phyloP scores from a whole-genome alignment of 2,113 vertebrate species.

The Psittacula cyanocephala region DNA sequence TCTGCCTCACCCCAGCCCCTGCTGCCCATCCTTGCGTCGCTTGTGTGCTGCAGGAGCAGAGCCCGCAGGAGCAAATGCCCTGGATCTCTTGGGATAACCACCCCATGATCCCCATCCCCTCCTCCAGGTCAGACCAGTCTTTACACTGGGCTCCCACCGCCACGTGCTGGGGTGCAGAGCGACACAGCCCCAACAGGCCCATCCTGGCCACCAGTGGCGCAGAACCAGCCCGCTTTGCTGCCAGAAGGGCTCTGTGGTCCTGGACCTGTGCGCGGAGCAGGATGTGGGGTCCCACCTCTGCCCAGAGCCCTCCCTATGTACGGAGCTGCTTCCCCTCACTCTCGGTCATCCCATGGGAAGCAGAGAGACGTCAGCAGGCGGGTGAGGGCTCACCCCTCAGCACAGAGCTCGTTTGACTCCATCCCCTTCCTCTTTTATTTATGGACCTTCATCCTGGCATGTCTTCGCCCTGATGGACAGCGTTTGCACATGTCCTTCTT shows the following conservation, averaged over 20 bases:
- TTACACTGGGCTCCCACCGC: background rate
- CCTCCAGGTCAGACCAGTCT: background rate
- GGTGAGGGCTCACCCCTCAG: background rate
- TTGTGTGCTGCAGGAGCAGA: background rate
- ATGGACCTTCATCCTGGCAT: accelerated
- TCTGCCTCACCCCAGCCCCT: background rate
- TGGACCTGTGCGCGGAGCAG: accelerated
- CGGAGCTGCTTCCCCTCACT: accelerated
- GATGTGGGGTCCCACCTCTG: accelerated
- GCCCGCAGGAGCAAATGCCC: accelerated
- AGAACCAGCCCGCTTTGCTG: background rate
- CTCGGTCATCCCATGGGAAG: background rate
- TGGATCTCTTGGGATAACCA: background rate
- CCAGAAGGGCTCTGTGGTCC: background rate
- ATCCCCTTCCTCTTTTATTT: background rate
- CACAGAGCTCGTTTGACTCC: background rate
- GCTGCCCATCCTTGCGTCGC: accelerated
- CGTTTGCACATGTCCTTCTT: conserved; percentile 8
- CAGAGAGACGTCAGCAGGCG: background rate
- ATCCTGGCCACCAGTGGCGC: background rate
- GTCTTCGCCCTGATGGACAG: background rate
- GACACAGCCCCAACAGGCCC: background rate
- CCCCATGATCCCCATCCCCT: background rate
- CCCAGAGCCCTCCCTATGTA: accelerated
- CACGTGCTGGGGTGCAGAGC: background rate